Base-by-base conservation (phyloP, 1,140 invertebrate species). In the Philotrypesis tridentata region DNA sequence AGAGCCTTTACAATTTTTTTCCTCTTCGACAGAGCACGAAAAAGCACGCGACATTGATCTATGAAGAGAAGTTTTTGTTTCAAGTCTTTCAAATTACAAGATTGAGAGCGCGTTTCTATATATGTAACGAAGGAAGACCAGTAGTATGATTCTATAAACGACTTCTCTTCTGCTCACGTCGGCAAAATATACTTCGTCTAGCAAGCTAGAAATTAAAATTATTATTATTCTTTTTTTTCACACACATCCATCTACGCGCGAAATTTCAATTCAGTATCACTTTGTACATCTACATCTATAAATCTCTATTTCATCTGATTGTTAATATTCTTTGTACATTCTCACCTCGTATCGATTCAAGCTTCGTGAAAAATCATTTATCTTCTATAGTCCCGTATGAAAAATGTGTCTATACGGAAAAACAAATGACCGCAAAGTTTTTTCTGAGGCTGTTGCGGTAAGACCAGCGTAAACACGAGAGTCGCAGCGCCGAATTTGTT, bases 1-100 rank as follows among this genome's bases (percentile, higher is more conserved):
- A 67, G 72, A 81, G 33, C 27, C 79, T 81, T 75, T 75, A 60
- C 37, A 81, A 75, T 23, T 75, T 75, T 81, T 81, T 81, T 37
- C 17, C 11, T 23, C 1, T 21, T 27, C n/a, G 68, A 7, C 29
- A 55, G 8, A 80, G 71, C 31, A 40, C 43, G 23, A 55, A 23
- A 77, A 77, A 70, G 33, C 29, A 37, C 65, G 23, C 63, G 67
- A 77, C 74, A 77, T 71, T 82, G 73, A 82, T 82, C 61, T 40
- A 82, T 71, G 29, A 63, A 82, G 48, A 60, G 40, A 71, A 82
- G n/a, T 82, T 77, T 82, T 77, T 74, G 25, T 71, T 33, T 61
- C 43, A 82, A 71, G 17, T 63, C 74, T 12, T 48, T 25, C 61
- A 61, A 75, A 75, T 81, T 31, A 60, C n/a, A 31, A 75, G 29